Percentiles rank a stretch among this genome's conserved stretches.
These are phyloP conservation scores for Diadema setosum DNA, from an alignment of 35 echinoderm and acorn worm genomes.

Conservation along the genomic window DNA sequence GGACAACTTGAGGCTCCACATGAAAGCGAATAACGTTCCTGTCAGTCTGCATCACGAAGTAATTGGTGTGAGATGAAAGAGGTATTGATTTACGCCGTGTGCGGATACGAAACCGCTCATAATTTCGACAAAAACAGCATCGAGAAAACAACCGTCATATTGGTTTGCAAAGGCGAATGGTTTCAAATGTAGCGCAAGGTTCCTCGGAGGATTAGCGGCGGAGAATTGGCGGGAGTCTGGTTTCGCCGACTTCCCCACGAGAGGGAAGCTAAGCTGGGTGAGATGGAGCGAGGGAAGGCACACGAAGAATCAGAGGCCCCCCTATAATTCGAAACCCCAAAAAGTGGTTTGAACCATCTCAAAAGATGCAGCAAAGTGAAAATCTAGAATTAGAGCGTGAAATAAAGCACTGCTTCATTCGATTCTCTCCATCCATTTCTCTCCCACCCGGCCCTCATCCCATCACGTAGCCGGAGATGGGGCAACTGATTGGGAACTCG, in stretches of 20 bases:
- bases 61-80: constrained; percentile 22
- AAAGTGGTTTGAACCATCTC: constrained; percentile 21
- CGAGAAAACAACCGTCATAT: constrained; percentile 31
- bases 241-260: constrained; percentile 2
- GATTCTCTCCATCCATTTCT: background rate
- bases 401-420: constrained; percentile 10
- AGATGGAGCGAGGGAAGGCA: background rate
- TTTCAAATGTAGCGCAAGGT: constrained; percentile 25
- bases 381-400: constrained; percentile 26
- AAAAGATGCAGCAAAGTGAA: constrained; percentile 19
- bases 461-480: constrained; percentile 9
- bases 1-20: background rate
- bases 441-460: background rate
- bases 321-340: constrained; percentile 22
- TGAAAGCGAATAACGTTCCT: background rate
- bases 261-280: background rate
- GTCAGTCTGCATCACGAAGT: constrained; percentile 26
- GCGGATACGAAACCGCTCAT: constrained; percentile 33
- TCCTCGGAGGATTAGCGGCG: constrained; percentile 29
- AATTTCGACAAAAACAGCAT: constrained; percentile 31
- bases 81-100: constrained; percentile 18
- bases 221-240: constrained; percentile 27
- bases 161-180: constrained; percentile 28
- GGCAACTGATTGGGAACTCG: constrained; percentile 21
- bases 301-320: background rate